A percentile compares a stretch with the other conserved stretches of the same genome.
Evolutionary conservation across 23 tunicate genomes (phyloP).

Genomic region (Phallusia fumigata): DNA sequence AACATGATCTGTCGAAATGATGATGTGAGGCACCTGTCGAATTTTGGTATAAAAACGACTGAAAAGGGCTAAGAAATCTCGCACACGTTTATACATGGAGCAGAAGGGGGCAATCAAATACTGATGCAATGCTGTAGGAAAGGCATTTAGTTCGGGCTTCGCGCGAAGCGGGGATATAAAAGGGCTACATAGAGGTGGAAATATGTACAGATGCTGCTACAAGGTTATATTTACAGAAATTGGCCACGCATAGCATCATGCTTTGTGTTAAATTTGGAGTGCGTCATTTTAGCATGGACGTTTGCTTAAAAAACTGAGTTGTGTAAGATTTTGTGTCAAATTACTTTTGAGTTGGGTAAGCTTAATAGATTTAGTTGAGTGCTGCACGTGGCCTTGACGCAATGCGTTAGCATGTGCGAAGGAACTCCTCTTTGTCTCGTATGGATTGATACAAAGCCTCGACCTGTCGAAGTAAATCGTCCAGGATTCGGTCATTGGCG

Average conservation of each 20-base stretch:
- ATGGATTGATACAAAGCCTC: conserved; percentile 32
- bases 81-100: neutral
- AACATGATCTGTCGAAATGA: conserved; percentile 1
- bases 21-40: conserved; percentile 13
- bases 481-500: conserved; percentile 25
- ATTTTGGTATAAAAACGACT: neutral
- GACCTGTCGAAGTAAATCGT: conserved; percentile 21
- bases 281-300: no score
- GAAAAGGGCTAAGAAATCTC: neutral
- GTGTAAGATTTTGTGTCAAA: neutral
- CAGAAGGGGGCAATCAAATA: neutral
- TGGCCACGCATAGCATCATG: neutral
- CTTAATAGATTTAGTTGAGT: neutral
- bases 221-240: neutral
- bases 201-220: neutral
- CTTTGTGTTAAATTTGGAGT: no score
- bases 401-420: conserved; percentile 28
- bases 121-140: conserved; percentile 12
- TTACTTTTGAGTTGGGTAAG: no score
- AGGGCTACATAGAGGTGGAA: neutral
- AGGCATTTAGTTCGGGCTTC: neutral
- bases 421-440: conserved; percentile 23
- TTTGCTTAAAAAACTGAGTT: no score
- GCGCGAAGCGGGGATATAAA: neutral
- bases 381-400: neutral